These are phyloP conservation scores for Pleuronectes platessa DNA, from an alignment of 2,113 vertebrate genomes.

Conservation along the genomic window DNA sequence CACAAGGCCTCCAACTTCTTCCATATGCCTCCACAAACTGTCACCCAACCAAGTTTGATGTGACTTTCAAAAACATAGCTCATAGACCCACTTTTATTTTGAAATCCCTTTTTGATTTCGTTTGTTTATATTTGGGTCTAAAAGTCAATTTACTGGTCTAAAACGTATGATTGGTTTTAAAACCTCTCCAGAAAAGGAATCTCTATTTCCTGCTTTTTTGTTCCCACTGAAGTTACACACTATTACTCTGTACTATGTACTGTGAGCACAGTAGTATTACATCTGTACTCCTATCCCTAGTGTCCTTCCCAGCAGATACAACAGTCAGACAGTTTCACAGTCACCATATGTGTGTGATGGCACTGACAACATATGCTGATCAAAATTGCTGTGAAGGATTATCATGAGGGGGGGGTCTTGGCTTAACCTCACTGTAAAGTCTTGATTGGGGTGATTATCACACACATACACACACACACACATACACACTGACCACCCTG, in stretches of 20 bases:
- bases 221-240: neutral
- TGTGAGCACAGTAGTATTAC: neutral
- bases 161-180: neutral
- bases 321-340: neutral
- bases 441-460: slow-evolving; percentile 74
- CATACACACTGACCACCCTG: slow-evolving; percentile 25
- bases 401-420: slow-evolving; percentile 35
- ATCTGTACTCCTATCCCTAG: neutral
- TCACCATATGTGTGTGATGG: slow-evolving; percentile 13
- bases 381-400: slow-evolving; percentile 60
- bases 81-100: neutral
- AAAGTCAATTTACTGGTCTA: too few species aligned
- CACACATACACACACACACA: slow-evolving; percentile 34
- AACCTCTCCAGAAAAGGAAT: neutral
- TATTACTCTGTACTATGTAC: neutral
- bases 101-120: neutral
- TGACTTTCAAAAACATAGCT: neutral
- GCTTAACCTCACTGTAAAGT: slow-evolving; percentile 52
- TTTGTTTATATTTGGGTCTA: neutral
- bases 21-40: neutral
- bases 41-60: neutral
- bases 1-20: neutral
- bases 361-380: slow-evolving; percentile 62
- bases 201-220: neutral
- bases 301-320: neutral